A percentile compares a stretch with the other conserved stretches of the same genome.
Evolutionary conservation across 2,797 vertebrate genomes (phyloP).

Genomic region (Melanotaenia pygmaea): DNA sequence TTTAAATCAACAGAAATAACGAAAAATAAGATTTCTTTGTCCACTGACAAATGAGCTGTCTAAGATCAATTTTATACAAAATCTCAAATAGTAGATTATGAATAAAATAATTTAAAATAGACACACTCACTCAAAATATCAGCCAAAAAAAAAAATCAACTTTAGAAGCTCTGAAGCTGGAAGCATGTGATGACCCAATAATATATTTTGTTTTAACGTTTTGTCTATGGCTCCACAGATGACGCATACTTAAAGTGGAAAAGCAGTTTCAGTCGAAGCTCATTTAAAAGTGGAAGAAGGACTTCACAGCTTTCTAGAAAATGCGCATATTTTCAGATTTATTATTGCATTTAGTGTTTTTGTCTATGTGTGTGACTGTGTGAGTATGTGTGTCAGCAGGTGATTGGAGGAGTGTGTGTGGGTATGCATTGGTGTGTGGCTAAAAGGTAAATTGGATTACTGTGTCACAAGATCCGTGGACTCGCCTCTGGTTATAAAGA

Average conservation of each 20-base stretch:
- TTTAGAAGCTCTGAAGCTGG: not conserved
- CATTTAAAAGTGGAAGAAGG: conserved; percentile 1
- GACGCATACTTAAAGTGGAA: conserved; percentile 10
- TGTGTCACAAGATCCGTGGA: conserved; percentile 74
- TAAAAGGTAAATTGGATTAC: conserved; percentile 81
- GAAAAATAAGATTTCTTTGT: not conserved
- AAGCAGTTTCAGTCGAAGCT: not conserved
- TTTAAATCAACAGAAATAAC: not conserved
- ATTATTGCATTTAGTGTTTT: conserved; percentile 2
- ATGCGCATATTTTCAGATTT: conserved; percentile 18
- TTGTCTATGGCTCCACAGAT: not conserved
- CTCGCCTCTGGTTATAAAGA: conserved; percentile 32
- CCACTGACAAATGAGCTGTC: not conserved
- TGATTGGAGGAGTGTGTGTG: conserved; percentile 44
- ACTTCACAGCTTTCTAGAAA: conserved; percentile 24
- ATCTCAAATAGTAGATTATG: no score
- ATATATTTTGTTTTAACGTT: not conserved
- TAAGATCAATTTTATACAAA: no score
- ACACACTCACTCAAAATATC: no score
- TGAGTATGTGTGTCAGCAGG: conserved; percentile 5
- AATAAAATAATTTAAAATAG: no score
- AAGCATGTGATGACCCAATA: not conserved
- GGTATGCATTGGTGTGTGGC: conserved; percentile 57
- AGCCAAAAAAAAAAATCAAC: no score
- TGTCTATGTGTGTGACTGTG: not conserved